Evolutionary conservation across 2,888 invertebrate genomes (phyloP), one percentile per base, ranked within the genome.

Genomic region (Euproctis similis): DNA sequence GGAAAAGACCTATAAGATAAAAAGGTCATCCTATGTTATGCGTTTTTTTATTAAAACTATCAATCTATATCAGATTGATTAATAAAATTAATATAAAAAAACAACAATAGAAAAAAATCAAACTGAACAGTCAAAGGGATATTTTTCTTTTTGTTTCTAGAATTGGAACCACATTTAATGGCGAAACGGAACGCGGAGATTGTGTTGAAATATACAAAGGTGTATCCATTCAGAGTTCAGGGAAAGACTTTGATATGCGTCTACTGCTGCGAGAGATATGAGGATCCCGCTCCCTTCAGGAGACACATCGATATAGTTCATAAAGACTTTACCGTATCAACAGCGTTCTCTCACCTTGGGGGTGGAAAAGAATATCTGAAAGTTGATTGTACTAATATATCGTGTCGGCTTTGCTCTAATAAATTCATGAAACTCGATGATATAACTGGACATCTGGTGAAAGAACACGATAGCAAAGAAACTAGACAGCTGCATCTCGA

Each of bases 141-240:
- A 8, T 21, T 61, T 67, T 67, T 65, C 56, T 67, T 74, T 76
- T 54, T 57, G 56, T 60, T 80, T 80, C 72, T 80, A 81, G 80
- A 72, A 50, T 51, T 58, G 44, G 51, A 46, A 54, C 58, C 57
- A 49, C 61, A 59, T 51, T 30, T 51, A 43, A 60, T 59, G 63
- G 71, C 67, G 57, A 78, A 67, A 69, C 49, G 60, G 54, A 81
- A 81, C 43, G 80, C 80, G 26, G 70, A 75, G 53, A 53, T 72
- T 37, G 59, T 84, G 31, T 66, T 84, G 63, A 50, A 65, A 60
- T 72, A 70, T 54, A 64, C 80, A 8, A 78, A 80, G 19, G 61
- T 66, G 22, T 75, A 72, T 48, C 82, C 82, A 39, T 82, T 81
- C 67, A 64, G 81, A 45, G 59, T 75, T 31, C 62, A 58, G 29